These are phyloP conservation scores for Albula goreensis DNA, from an alignment of 2,113 vertebrate genomes.

Conservation along the genomic window DNA sequence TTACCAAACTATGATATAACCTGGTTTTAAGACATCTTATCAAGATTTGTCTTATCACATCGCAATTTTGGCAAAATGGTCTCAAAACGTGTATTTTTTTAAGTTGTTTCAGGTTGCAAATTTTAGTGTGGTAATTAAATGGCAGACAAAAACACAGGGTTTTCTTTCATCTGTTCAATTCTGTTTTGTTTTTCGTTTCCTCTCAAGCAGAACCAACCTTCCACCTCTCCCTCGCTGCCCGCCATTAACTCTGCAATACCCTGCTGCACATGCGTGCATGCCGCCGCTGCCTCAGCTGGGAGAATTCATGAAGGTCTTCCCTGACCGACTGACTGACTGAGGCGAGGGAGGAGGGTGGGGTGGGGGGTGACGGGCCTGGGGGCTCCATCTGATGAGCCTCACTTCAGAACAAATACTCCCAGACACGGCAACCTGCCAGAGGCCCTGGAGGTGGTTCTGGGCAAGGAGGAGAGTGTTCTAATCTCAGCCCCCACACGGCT, in stretches of 20 bases:
- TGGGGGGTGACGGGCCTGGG: background rate
- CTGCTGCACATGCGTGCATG: background rate
- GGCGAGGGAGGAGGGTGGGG: background rate
- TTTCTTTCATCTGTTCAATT: background rate
- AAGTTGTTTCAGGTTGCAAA: no score
- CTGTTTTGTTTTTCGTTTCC: background rate
- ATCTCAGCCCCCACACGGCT: background rate
- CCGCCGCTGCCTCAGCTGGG: background rate
- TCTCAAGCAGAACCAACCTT: background rate
- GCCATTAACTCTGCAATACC: constrained; percentile 7
- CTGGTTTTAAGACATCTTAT: no score
- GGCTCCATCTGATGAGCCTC: no score
- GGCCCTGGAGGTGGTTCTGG: background rate
- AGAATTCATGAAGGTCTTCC: background rate
- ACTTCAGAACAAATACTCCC: background rate
- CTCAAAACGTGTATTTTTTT: no score
- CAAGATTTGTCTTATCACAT: no score
- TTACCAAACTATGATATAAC: no score
- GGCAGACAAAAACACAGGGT: no score
- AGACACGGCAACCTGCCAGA: constrained; percentile 16
- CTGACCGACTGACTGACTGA: background rate
- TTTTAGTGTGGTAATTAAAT: no score
- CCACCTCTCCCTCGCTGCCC: background rate
- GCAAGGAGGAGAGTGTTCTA: background rate
- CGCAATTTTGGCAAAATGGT: no score